A percentile compares a stretch with the other conserved stretches of the same genome.
These are phyloP conservation scores for Dicranocentrus wangi DNA, from an alignment of 2,888 invertebrate species.

Conservation along the genomic window DNA sequence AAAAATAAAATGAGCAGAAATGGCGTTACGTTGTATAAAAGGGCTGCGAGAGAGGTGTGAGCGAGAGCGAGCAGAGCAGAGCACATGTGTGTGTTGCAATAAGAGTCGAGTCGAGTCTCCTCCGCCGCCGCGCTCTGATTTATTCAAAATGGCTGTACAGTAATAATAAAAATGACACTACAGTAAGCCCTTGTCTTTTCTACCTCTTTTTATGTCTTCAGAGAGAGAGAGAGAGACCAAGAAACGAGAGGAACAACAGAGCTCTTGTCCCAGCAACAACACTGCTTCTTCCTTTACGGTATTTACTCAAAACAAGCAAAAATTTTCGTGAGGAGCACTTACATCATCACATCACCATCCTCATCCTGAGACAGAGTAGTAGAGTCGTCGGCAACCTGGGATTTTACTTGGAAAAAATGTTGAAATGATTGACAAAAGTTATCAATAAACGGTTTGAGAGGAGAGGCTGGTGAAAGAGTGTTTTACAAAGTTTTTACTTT, in stretches of 20 bases:
- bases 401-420: constrained; percentile 30
- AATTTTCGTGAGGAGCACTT: constrained; percentile 38
- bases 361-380: background rate
- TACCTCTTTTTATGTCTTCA: background rate
- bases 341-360: constrained; percentile 23
- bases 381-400: no score
- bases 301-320: constrained; percentile 39
- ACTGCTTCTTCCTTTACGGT: constrained; percentile 40
- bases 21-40: no score
- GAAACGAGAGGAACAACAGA: constrained; percentile 19
- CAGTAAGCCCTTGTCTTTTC: constrained; percentile 21
- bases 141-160: background rate
- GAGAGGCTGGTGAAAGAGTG: background rate
- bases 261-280: constrained; percentile 9
- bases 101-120: no score
- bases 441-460: constrained; percentile 3
- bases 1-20: no score
- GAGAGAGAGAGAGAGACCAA: no score
- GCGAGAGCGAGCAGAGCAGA: background rate
- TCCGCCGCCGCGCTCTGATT: background rate
- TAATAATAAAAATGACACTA: constrained; percentile 62
- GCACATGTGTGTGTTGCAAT: constrained; percentile 6
- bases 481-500: background rate
- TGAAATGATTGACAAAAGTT: constrained; percentile 54
- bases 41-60: no score